phyloP scores from a whole-genome alignment of 2,113 vertebrate species.

The Irena cyanogastra region DNA sequence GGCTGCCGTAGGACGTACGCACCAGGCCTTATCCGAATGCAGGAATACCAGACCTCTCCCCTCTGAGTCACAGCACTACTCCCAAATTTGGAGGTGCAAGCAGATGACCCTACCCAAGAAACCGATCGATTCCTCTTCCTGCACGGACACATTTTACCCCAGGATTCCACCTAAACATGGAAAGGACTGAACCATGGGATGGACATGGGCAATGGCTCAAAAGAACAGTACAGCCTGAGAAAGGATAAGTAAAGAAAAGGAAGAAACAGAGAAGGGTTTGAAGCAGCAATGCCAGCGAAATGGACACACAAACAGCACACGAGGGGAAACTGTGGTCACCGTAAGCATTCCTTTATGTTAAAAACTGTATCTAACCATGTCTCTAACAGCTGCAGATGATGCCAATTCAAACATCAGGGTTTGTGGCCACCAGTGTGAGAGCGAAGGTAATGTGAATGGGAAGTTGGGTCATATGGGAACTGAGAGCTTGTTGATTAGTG shows the following conservation, averaged over 20 bases:
- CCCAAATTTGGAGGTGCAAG: background rate
- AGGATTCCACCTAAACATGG: background rate
- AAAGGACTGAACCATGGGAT: background rate
- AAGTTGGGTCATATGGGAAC: background rate
- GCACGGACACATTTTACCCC: background rate
- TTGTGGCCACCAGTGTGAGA: background rate
- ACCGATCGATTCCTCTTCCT: background rate
- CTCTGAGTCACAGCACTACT: background rate
- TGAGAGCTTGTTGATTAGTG: background rate
- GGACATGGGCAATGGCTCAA: background rate
- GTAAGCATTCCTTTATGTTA: conserved; percentile 37
- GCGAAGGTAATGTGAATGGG: background rate
- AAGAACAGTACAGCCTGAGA: background rate
- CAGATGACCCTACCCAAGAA: background rate
- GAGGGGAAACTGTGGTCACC: background rate
- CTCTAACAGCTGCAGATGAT: background rate
- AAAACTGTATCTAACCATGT: background rate
- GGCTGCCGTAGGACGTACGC: accelerated
- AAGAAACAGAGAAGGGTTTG: background rate
- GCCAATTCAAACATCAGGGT: background rate
- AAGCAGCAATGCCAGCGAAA: background rate
- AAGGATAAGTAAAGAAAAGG: background rate
- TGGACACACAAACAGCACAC: background rate
- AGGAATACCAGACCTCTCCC: background rate
- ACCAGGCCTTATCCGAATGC: background rate